Base-by-base conservation (phyloP, 2,113 vertebrate species). In the Pelodiscus sinensis region DNA sequence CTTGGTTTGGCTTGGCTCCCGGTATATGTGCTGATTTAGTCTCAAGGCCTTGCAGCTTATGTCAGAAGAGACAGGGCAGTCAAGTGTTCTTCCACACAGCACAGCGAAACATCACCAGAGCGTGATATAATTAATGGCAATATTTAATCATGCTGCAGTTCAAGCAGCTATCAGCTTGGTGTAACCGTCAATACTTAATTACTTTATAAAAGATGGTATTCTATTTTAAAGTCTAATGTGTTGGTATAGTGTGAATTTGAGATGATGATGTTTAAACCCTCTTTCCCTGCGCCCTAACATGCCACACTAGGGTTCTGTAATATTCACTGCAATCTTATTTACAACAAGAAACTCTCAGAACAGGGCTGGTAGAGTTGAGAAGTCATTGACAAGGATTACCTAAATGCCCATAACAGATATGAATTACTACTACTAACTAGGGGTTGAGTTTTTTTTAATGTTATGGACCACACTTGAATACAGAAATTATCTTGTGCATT, bases 51-150 rank as follows among this genome's bases (percentile, higher is more conserved):
- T 82, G 75, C 85, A 82, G 68, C 77, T 89, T 1, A 2, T 88
- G 94, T 96, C 97, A 96, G 93, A 44, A 92, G 92, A 97, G 97
- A 96, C 92, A 97, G 92, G 78, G 90, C 95, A 92, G 56, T 38
- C 4, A 95, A 92, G 82, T 13, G 55, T 96, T 98, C 88, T 97
- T 94, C 56, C 31, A 0, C 95, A 84, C 88, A 92, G 85, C 79
- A 58, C 0, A 0, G 54, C 25, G 78, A 82, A 29, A 60, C 81
- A 58, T 87, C 38, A 55, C 24, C 0, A 0, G 1, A 1, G 38
- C n/a, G 84, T 0, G 22, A 90, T 79, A 83, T 38, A 0, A 0
- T 82, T 10, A 0, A 1, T 21, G 54, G 65, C 0, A 1, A 9
- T 38, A 88, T 84, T 88, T 90, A 13, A 44, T 1, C 6, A 75